Evolutionary conservation across 2,113 vertebrate genomes (phyloP), one percentile per base, ranked within the genome.

Genomic region (Anguilla japonica): DNA sequence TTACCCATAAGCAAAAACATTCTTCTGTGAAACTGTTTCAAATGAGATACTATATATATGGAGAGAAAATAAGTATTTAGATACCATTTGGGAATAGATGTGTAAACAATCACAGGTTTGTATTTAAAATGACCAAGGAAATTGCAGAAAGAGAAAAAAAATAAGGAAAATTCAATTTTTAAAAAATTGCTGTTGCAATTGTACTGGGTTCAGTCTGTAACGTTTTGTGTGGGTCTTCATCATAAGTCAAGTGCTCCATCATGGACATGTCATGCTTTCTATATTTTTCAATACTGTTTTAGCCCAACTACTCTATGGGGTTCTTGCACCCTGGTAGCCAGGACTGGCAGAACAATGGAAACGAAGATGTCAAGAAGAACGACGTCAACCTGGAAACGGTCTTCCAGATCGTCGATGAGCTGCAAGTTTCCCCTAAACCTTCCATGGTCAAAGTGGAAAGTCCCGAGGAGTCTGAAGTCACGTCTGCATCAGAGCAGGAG

Each of bases 381-480:
- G 93, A 96, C 84, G 87, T 96, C 75, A 95, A 92, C 89, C 89
- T 96, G 85, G 95, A 97, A 83, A 91, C 88, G n/a, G 91, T 96
- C 89, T 97, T 96, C 92, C 96, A 95, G 90, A 93, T 95, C 34
- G 95, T 94, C 46, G 95, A 96, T 88, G 96, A 97, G 86, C 92
- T 96, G 89, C 92, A 92, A 85, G 91, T 89, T 34, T 91, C 93
- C 14, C 88, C 94, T 56, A 93, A 90, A 84, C 26, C 89, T 83
- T 90, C 87, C 85, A 83, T 94, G 87, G 94, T 96, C 40, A 93
- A 93, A 91, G 95, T 96, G 84, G 93, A 93, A 41, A 91, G 91
- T 79, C 91, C 94, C 60, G 94, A 96, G 83, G 94, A 86, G 83
- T 90, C 87, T 81, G 86, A 91, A 63, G 46, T 57, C 91, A 91